phyloP scores from a whole-genome alignment of 92 coral and sea anemone species.

The Epizoanthus scotinus region DNA sequence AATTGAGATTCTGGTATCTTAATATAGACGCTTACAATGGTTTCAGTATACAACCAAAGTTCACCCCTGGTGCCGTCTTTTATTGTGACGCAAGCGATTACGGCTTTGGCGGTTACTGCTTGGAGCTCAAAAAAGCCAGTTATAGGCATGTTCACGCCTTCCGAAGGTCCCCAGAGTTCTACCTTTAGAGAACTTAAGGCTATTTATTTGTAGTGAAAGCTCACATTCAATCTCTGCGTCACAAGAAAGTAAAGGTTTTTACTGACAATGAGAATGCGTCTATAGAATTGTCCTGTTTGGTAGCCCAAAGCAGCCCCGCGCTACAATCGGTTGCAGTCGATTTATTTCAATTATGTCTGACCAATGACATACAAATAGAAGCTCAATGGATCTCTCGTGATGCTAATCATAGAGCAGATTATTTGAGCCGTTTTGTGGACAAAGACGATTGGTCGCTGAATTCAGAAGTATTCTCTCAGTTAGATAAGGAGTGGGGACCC shows the following conservation, averaged over 20 bases:
- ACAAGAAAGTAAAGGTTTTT: conserved; percentile 43
- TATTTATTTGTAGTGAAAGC: conserved; percentile 22
- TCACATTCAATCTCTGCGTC: background rate
- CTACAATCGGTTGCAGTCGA: conserved; percentile 25
- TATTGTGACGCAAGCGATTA: background rate
- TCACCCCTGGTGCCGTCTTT: background rate
- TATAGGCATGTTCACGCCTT: too few relatives aligned
- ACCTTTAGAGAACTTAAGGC: conserved; percentile 49
- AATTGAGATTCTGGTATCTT: background rate
- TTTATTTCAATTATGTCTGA: conserved; percentile 39
- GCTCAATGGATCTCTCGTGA: conserved; percentile 43
- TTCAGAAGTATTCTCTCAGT: conserved; percentile 31
- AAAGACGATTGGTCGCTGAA: conserved; percentile 56
- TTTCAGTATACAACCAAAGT: background rate
- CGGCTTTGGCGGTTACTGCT: background rate
- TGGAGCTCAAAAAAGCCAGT: background rate
- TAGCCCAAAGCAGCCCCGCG: conserved; percentile 36
- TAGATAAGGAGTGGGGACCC: conserved; percentile 46
- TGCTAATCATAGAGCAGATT: conserved; percentile 36
- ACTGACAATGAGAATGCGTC: conserved; percentile 51
- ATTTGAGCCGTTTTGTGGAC: conserved; percentile 44
- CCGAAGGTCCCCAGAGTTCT: too few relatives aligned
- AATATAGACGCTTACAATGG: background rate
- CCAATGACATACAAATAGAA: conserved; percentile 30
- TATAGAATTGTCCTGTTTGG: conserved; percentile 39